Evolutionary conservation across 2,797 vertebrate genomes (phyloP).

Genomic region (Rhinatrema bivittatum): DNA sequence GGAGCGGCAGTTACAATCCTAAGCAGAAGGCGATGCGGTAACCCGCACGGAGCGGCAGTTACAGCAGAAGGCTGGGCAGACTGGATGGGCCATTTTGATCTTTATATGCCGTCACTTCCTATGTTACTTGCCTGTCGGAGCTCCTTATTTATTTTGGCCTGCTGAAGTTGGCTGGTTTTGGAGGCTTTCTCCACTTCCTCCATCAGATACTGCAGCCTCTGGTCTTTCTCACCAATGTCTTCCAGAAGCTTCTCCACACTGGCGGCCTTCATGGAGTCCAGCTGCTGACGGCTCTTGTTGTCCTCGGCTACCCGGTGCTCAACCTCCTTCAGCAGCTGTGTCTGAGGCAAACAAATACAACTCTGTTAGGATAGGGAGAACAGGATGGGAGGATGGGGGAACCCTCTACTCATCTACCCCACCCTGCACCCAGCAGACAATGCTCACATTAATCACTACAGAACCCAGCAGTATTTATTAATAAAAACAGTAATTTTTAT

Average conservation of each 20-base stretch:
- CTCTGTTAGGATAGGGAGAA: background rate
- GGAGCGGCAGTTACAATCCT: too few relatives aligned
- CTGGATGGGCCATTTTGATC: too few relatives aligned
- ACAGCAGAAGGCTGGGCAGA: too few relatives aligned
- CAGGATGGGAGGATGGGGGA: too few relatives aligned
- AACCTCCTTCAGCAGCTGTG: conserved; percentile 43
- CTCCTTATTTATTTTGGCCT: conserved; percentile 43
- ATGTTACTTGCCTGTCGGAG: conserved; percentile 58
- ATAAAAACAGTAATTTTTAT: too few relatives aligned
- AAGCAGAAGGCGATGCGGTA: too few relatives aligned
- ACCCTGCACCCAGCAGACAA: too few relatives aligned
- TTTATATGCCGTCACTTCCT: too few relatives aligned
- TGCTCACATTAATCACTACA: too few relatives aligned
- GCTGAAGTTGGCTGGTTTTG: conserved; percentile 37
- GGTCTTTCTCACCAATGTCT: conserved; percentile 44
- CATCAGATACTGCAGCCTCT: conserved; percentile 31
- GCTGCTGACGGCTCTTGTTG: conserved; percentile 39
- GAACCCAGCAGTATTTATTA: too few relatives aligned
- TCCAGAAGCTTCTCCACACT: conserved; percentile 51
- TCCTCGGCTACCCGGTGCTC: conserved; percentile 43
- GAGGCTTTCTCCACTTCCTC: conserved; percentile 46
- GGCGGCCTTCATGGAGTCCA: conserved; percentile 36
- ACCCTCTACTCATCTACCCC: too few relatives aligned
- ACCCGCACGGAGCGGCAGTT: too few relatives aligned
- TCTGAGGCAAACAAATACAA: conserved; percentile 28